A percentile compares a stretch with the other conserved stretches of the same genome.
Evolutionary conservation across 2,888 invertebrate species (phyloP).

Genomic region (Aethes cnicana): DNA sequence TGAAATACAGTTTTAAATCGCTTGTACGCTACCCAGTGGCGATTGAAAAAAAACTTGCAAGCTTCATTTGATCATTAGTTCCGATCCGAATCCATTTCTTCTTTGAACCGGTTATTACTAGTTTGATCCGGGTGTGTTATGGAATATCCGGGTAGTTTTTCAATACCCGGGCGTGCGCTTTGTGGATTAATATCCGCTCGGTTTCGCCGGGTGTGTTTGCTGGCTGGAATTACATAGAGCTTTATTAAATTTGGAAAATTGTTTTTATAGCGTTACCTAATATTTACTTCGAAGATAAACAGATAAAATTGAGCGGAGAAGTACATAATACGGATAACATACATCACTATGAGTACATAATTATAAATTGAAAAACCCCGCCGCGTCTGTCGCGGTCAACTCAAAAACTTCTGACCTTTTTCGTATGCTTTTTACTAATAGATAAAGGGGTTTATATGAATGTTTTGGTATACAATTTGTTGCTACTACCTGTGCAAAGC

Average conservation of each 20-base stretch:
- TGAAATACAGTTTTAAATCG: neutral
- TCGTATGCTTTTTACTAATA: too few relatives aligned
- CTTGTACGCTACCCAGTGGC: neutral
- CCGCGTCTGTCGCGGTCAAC: too few relatives aligned
- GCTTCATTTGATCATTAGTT: constrained; percentile 56
- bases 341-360: too few relatives aligned
- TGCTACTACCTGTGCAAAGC: too few relatives aligned
- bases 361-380: too few relatives aligned
- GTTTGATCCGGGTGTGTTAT: constrained; percentile 38
- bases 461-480: too few relatives aligned
- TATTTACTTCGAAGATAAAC: too few relatives aligned
- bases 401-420: too few relatives aligned
- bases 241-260: constrained; percentile 6
- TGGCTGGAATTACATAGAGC: neutral
- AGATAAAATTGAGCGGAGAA: too few relatives aligned
- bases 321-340: too few relatives aligned
- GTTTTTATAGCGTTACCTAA: too few relatives aligned
- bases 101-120: constrained; percentile 54
- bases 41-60: constrained; percentile 22
- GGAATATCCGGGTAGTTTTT: constrained; percentile 19
- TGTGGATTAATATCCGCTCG: constrained; percentile 19
- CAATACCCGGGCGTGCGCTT: neutral
- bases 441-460: too few relatives aligned
- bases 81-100: constrained; percentile 49
- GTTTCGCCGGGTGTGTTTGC: constrained; percentile 9